Evolutionary conservation across 30 jellyfish, hydroid and myxozoan species (phyloP), one percentile per base, ranked within the genome.

Genomic region (Clytia hemisphaerica): DNA sequence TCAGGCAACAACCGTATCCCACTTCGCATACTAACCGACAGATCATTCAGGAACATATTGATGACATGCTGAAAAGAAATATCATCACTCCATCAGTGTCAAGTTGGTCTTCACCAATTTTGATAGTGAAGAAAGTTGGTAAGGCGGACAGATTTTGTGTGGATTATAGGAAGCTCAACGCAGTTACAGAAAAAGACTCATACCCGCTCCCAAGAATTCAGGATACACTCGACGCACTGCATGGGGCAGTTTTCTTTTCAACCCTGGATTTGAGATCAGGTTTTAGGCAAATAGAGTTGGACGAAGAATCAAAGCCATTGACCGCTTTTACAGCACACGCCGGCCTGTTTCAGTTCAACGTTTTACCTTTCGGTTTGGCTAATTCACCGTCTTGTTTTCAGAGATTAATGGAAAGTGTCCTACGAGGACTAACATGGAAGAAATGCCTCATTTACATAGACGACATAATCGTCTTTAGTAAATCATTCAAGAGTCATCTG

Each of bases 201-300:
- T 69, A 69, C 76, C 93, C 87, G 12, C 40, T 78, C 19, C 93
- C 81, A 63, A 62, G 84, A 22, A 45, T 68, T 5, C 85, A 78
- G 27, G 93, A 78, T 4, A 57, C 67, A 18, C 49, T 49, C 37
- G 93, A 69, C 50, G 40, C 73, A 1, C 31, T 78, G n/a, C 62
- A 60, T 0, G 93, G 87, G 58, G 37, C 85, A 2, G 64, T 18
- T 10, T 54, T 29, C 25, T 68, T 78, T 45, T 36, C 77, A 7
- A 78, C 93, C 36, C 80, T 78, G 33, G 93, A 78, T 61, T 46
- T 78, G 46, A 45, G 60, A 32, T 49, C 88, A n/a, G 88, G 84
- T 7, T 78, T 50, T 69, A 55, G 93, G 93, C 93, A 78, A 50
- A 37, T 51, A 25, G 69, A 63, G 9, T 64, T 78, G 34, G 29